Conservation (phyloP, 2,113 vertebrate genomes). For the Lampris incognitus region DNA sequence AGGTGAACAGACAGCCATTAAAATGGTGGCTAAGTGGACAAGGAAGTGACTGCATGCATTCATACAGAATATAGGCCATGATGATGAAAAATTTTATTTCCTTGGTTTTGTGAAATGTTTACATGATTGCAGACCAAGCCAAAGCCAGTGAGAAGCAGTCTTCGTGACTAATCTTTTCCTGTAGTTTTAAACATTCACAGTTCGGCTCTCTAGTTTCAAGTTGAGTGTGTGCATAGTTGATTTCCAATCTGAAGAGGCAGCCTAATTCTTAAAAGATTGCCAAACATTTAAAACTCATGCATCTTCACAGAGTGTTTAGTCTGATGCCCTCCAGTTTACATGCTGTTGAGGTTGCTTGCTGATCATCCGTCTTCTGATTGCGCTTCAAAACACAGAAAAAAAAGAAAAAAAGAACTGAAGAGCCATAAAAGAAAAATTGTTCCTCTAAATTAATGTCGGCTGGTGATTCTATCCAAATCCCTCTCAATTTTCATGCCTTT, state of each 20-base stretch:
- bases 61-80: too few species aligned
- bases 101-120: too few species aligned
- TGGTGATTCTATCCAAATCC: constrained; percentile 12
- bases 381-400: constrained; percentile 21
- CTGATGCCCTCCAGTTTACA: constrained; percentile 39
- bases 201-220: too few species aligned
- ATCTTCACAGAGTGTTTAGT: constrained; percentile 33
- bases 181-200: too few species aligned
- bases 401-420: neutral
- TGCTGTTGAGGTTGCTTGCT: constrained; percentile 22
- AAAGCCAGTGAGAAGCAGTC: too few species aligned
- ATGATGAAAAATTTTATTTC: too few species aligned
- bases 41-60: too few species aligned
- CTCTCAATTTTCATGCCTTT: constrained; percentile 16
- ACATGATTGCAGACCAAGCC: too few species aligned
- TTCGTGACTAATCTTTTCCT: too few species aligned
- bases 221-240: neutral
- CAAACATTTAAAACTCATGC: constrained; percentile 32
- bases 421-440: constrained; percentile 16
- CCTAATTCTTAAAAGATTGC: constrained; percentile 26
- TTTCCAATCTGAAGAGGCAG: neutral
- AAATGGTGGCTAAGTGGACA: too few species aligned
- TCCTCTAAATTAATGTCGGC: constrained; percentile 8
- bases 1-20: too few species aligned
- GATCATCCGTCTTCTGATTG: constrained; percentile 53